Evolutionary conservation across 2,888 invertebrate genomes (phyloP), one percentile per base, ranked within the genome.

Genomic region (Gari tellinella): DNA sequence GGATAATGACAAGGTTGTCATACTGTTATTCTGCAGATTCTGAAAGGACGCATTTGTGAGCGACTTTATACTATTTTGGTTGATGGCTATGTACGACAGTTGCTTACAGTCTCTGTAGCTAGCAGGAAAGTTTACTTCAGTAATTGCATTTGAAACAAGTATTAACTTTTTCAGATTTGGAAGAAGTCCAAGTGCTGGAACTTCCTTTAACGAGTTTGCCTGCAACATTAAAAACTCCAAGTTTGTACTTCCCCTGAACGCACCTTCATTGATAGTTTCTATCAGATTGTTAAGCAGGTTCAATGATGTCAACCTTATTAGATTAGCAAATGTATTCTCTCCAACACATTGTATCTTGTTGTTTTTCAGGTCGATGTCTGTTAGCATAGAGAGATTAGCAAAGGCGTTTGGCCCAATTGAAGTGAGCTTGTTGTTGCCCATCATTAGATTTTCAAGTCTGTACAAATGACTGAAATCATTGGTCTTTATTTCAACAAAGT

Each of bases 71-170:
- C 63, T 55, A 57, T 87, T 87, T 51, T 77, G 82, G 55, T 85
- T 86, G 0, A 87, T 64, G 2, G 79, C 83, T 17, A 88, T 69
- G 12, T 68, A 62, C 15, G 48, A 52, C 0, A 85, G 61, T 5
- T 43, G 25, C 5, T 51, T 78, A 26, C 76, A 66, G 1, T 52
- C 49, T 2, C 14, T 25, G 37, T 67, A 84, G 10, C 77, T 68
- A 2, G 26, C 43, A 10, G 88, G 86, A 57, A 88, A 86, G 2
- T 81, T 84, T 1, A 78, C 84, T 61, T 86, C 72, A 1, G 48
- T 46, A 0, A 87, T 80, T 14, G 62, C 25, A 51, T 88, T 88
- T 14, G 74, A 82, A 52, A 83, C 74, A n/a, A 88, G n/a, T 2
- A 82, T 69, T 4, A 88, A 41, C 4, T 48, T 55, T 56, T 78